Evolutionary conservation across 2,888 invertebrate species (phyloP).

Genomic region (Phengaris alcon): DNA sequence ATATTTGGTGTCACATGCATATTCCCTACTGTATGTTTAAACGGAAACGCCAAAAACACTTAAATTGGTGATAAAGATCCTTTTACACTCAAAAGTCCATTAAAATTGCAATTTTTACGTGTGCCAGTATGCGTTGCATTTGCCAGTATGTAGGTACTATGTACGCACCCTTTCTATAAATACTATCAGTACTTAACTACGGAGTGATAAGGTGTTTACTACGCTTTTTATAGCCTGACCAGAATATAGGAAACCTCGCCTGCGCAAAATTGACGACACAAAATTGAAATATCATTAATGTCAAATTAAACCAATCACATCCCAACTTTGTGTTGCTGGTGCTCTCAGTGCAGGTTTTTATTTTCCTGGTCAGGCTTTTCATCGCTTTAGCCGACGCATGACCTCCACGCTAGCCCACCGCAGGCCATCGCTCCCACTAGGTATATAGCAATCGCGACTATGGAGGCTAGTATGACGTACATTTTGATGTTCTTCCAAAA

Average conservation of each 20-base stretch:
- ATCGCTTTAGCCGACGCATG: conserved; percentile 77
- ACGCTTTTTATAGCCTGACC: conserved; percentile 21
- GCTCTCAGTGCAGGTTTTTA: no score
- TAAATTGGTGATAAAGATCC: no score
- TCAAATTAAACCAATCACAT: not conserved
- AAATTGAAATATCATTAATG: not conserved
- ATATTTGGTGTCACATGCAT: no score
- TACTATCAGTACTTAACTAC: conserved; percentile 29
- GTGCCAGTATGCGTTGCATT: not conserved
- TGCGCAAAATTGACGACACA: not conserved
- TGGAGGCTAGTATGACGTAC: conserved; percentile 84
- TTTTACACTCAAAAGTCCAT: not conserved
- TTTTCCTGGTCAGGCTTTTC: no score
- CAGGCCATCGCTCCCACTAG: conserved; percentile 93
- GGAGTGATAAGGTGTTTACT: conserved; percentile 30
- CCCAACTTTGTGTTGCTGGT: not conserved
- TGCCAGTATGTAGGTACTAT: not conserved
- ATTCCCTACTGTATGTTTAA: no score
- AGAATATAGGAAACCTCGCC: not conserved
- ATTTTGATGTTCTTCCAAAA: conserved; percentile 97
- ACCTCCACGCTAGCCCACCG: conserved; percentile 89
- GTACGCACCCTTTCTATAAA: conserved; percentile 25
- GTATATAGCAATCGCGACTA: conserved; percentile 87
- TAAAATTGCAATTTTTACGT: not conserved
- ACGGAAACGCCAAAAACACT: no score